Percentiles rank a stretch among this genome's conserved stretches.
phyloP scores from a whole-genome alignment of 2,113 vertebrate genomes.

The Dicrurus megarhynchus region DNA sequence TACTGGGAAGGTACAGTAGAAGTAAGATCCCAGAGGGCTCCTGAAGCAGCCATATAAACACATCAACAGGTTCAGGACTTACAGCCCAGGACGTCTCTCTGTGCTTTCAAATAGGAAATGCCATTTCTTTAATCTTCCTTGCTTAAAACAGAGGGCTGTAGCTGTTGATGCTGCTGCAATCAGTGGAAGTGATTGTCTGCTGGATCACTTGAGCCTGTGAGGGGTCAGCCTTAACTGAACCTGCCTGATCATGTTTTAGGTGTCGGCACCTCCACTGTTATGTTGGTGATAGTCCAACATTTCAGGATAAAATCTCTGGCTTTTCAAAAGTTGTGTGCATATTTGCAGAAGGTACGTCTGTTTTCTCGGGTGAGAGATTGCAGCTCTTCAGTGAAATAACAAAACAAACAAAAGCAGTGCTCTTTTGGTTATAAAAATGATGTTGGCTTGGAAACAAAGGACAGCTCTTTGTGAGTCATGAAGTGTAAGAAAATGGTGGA shows the following conservation, averaged over 20 bases:
- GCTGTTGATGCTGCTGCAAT: neutral
- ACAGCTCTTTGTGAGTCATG: neutral
- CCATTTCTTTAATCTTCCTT: neutral
- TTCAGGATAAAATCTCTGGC: neutral
- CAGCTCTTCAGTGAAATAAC: neutral
- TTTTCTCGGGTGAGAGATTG: neutral
- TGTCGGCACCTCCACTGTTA: neutral
- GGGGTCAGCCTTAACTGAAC: neutral
- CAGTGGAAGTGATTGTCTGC: neutral
- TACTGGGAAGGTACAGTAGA: neutral
- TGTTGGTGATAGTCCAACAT: neutral
- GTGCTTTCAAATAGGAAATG: neutral
- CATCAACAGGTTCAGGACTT: neutral
- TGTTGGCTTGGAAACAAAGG: conserved; percentile 36
- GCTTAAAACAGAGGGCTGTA: neutral
- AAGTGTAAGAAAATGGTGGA: neutral
- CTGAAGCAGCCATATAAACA: neutral
- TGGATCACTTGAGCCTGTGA: neutral
- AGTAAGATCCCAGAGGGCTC: neutral
- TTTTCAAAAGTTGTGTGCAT: neutral
- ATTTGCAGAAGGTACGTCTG: neutral
- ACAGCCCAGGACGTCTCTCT: neutral
- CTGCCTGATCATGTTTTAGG: neutral
- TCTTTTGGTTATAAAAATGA: neutral
- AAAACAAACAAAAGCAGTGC: neutral